Evolutionary conservation across 2,797 vertebrate species (phyloP), one percentile per base, ranked within the genome.

Genomic region (Hydrophis major): DNA sequence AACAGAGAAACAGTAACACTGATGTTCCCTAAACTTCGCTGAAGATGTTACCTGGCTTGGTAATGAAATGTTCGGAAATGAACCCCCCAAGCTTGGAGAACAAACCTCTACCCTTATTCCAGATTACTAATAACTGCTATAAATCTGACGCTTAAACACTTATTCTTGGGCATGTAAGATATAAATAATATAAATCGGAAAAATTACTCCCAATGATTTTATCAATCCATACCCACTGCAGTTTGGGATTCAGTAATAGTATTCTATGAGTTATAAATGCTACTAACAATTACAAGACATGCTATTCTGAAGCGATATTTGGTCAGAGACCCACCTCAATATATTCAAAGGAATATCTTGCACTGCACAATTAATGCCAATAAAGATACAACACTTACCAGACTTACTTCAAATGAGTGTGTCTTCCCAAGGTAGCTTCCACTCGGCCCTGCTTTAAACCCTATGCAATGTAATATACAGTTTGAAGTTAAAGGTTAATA

Each of bases 401-500:
- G n/a, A 6, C 10, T 94, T 96, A 97, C 27, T 97, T 96, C 8
- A 18, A 18, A 61, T 95, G 89, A 0, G 63, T 61, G 66, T 96
- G 92, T 83, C 93, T 97, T 92, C 96, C 95, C 89, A 89, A 25
- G 0, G 93, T 92, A 69, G 96, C 94, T 96, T 97, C 97, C 96
- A 96, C 96, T 93, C 96, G 96, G 83, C 96, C 93, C 60, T 97
- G 97, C 90, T 97, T 97, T 92, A 98, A 96, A 89, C 97, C 97
- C 97, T 98, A 20, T 2, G 86, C 6, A 61, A 93, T 1, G 92
- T 1, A 96, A 78, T 78, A 92, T 22, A 87, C 18, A 50, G 42
- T 13, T 87, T 69, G 2, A 0, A 88, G 61, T 8, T 61, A 57
- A 78, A 57, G 25, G 14, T 55, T 37, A 69, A 66, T 61, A 88